Conservation (phyloP, 2,888 invertebrate genomes). For the Athrips mouffetella region DNA sequence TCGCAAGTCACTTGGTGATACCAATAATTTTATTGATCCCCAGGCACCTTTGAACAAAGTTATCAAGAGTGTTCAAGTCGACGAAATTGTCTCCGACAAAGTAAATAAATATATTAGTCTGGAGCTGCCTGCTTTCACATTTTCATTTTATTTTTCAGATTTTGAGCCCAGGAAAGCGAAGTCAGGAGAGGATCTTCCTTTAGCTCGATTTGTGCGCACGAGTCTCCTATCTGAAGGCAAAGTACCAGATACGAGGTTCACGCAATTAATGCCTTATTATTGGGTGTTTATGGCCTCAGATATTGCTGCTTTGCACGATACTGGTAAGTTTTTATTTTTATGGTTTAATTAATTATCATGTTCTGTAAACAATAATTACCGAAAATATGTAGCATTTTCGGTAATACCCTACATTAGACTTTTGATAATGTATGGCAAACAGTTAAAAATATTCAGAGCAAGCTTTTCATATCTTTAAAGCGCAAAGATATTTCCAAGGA, state of each 20-base stretch:
- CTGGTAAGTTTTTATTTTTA: constrained; percentile 31
- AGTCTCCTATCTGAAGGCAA: constrained; percentile 34
- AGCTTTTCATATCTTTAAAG: no score
- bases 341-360: no score
- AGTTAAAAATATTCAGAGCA: no score
- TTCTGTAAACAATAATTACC: no score
- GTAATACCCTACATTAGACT: not conserved
- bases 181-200: constrained; percentile 30
- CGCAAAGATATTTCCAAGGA: no score
- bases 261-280: constrained; percentile 33
- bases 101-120: no score
- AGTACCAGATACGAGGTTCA: constrained; percentile 33
- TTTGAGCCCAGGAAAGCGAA: constrained; percentile 34
- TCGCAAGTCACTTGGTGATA: no score
- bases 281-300: constrained; percentile 35
- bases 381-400: not conserved
- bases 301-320: constrained; percentile 39
- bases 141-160: constrained; percentile 22
- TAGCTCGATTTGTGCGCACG: constrained; percentile 30
- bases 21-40: no score
- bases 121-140: not conserved
- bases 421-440: not conserved
- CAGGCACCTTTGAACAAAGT: no score
- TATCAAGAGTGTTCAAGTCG: no score
- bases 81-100: no score